A percentile compares a stretch with the other conserved stretches of the same genome.
Conservation (phyloP, 1,140 invertebrate species). For the Papilio polytes region DNA sequence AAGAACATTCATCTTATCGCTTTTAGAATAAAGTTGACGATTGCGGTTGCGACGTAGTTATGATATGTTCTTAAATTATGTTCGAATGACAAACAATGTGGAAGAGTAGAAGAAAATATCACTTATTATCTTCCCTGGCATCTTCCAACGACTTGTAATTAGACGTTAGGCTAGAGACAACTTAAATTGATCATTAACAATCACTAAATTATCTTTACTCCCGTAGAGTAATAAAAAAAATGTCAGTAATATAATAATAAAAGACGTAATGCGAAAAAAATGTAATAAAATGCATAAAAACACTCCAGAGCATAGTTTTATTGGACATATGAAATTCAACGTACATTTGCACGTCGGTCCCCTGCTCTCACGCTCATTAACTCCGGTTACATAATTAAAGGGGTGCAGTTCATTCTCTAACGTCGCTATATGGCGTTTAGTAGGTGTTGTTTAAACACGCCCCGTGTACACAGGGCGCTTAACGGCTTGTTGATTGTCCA, state of each 20-base stretch:
- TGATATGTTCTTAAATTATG: no score
- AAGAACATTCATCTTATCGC: no score
- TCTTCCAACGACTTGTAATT: no score
- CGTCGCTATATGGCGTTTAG: conserved; percentile 23
- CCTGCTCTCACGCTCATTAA: conserved; percentile 16
- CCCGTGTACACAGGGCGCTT: conserved; percentile 33
- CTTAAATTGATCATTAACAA: not conserved
- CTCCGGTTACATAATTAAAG: conserved; percentile 23
- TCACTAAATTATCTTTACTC: not conserved
- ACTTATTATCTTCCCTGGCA: no score
- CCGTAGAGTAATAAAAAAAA: not conserved
- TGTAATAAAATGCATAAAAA: conserved; percentile 9
- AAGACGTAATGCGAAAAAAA: not conserved
- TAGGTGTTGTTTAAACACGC: conserved; percentile 30
- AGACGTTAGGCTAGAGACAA: no score
- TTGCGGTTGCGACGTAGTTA: no score
- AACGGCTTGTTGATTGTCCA: conserved; percentile 30
- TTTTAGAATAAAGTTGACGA: no score
- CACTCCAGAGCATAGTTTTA: not conserved
- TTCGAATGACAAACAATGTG: no score
- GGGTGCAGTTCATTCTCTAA: conserved; percentile 11
- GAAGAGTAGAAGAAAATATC: no score
- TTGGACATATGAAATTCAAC: conserved; percentile 8
- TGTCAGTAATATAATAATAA: not conserved
- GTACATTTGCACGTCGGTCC: conserved; percentile 15